phyloP scores from a whole-genome alignment of 2,888 invertebrate genomes.

The Ennomos quercinarius region DNA sequence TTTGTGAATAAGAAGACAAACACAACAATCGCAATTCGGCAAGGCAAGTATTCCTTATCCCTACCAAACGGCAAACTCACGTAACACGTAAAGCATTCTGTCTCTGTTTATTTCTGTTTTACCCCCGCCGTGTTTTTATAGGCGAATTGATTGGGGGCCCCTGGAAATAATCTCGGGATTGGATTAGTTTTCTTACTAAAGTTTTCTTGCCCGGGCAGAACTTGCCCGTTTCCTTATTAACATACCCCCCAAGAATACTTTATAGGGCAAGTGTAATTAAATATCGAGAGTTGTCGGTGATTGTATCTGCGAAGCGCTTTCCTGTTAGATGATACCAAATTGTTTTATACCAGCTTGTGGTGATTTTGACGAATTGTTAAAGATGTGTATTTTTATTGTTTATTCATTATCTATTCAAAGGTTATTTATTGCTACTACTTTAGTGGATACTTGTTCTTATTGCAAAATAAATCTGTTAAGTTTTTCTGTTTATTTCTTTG shows the following conservation, averaged over 20 bases:
- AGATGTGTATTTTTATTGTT: slow-evolving; percentile 1
- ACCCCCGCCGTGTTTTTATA: slow-evolving; percentile 72
- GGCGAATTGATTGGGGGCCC: slow-evolving; percentile 76
- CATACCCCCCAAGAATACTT: slow-evolving; percentile 62
- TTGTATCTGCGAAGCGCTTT: slow-evolving; percentile 37
- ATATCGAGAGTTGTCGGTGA: slow-evolving; percentile 51
- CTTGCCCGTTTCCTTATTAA: slow-evolving; percentile 63
- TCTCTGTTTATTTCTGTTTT: slow-evolving; percentile 47
- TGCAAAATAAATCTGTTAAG: no score
- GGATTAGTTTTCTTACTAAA: slow-evolving; percentile 74
- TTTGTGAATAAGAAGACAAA: background rate
- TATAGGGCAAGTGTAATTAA: slow-evolving; percentile 61
- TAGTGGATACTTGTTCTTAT: no score
- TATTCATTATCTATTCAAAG: background rate
- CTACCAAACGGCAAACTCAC: slow-evolving; percentile 22
- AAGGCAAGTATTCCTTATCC: slow-evolving; percentile 14
- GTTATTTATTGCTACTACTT: background rate
- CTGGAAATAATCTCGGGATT: slow-evolving; percentile 72
- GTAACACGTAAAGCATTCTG: slow-evolving; percentile 29
- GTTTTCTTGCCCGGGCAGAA: slow-evolving; percentile 52
- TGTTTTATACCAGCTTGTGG: slow-evolving; percentile 21
- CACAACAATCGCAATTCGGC: slow-evolving; percentile 9
- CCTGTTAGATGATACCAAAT: slow-evolving; percentile 29
- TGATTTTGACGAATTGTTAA: slow-evolving; percentile 3
- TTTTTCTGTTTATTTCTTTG: no score